Base-by-base conservation (phyloP, 2,888 invertebrate genomes). In the Lithophane socia region DNA sequence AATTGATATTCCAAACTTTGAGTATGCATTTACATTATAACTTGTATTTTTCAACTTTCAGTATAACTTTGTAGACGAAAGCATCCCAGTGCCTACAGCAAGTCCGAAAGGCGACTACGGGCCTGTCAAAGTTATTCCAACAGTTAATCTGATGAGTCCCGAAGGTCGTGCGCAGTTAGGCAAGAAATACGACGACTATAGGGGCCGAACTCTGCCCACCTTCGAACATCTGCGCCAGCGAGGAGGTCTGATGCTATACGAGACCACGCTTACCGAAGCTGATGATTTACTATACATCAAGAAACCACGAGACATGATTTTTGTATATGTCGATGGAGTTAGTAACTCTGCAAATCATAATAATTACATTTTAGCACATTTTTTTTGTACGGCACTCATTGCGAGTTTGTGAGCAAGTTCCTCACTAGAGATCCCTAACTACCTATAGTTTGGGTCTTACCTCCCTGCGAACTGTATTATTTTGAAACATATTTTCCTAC, bases 101-200 rank as follows among this genome's bases (percentile, higher is more conserved):
- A 94, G 97, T 69, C 96, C 97, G 0, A 98, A 98, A 92, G 97
- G 97, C 77, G 95, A 97, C 21, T 98, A 98, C 87, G 98, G 98
- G 12, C 89, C 92, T 29, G 95, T 98, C 0, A 84, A 91, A 3
- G 87, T 98, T 84, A 90, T 90, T 18, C 96, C 97, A 60, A 94
- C 97, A 71, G 90, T 97, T 0, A 91, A 91, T 2, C 90, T 98
- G 2, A 86, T 97, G 1, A 97, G 97, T 7, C 44, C 87, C 0
- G 87, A 91, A 47, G 96, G 97, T 10, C 92, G 95, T 3, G 73
- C 80, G 2, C 69, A 82, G 3, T 86, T 96, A 21, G 95, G 95
- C 21, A 94, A 95, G 54, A 89, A 87, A 44, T 94, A 96, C 49
- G 76, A 88, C 10, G 89, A 89, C n/a, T 90, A 93, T 3, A 84